Conservation (phyloP, 2,888 invertebrate genomes). For the Ormyrus rosae region DNA sequence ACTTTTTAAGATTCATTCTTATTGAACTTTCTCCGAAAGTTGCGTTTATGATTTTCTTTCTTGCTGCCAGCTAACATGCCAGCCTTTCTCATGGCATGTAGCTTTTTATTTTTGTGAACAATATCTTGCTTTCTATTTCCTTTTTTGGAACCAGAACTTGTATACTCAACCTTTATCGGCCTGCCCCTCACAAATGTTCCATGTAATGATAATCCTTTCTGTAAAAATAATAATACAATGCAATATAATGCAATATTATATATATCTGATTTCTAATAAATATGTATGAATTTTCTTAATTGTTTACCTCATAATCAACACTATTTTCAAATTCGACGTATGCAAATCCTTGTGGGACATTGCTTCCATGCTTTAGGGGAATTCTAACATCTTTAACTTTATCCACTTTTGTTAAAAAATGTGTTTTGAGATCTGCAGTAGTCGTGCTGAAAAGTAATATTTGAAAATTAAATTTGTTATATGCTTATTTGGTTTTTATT, state of each 20-base stretch:
- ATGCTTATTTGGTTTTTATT: constrained; percentile 6
- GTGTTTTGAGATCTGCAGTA: constrained; percentile 72
- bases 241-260: constrained; percentile 11
- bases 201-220: constrained; percentile 76
- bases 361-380: constrained; percentile 68
- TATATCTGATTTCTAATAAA: background rate
- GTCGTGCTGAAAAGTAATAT: constrained; percentile 64
- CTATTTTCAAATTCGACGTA: constrained; percentile 75
- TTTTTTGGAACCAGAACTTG: constrained; percentile 72
- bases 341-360: constrained; percentile 74
- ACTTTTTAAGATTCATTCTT: constrained; percentile 17
- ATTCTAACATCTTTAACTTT: constrained; percentile 73
- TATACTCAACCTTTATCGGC: constrained; percentile 75
- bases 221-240: constrained; percentile 59
- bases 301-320: constrained; percentile 74
- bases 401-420: constrained; percentile 75
- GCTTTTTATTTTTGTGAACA: constrained; percentile 75
- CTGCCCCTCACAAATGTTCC: constrained; percentile 73
- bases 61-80: constrained; percentile 73
- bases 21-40: constrained; percentile 61
- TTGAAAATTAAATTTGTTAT: constrained; percentile 18
- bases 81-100: constrained; percentile 74
- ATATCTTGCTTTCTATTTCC: constrained; percentile 67
- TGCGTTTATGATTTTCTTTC: constrained; percentile 67
- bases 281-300: background rate